A percentile compares a stretch with the other conserved stretches of the same genome.
These are phyloP conservation scores for Drosophila kuntzei DNA, from an alignment of 2,888 invertebrate species.

Conservation along the genomic window DNA sequence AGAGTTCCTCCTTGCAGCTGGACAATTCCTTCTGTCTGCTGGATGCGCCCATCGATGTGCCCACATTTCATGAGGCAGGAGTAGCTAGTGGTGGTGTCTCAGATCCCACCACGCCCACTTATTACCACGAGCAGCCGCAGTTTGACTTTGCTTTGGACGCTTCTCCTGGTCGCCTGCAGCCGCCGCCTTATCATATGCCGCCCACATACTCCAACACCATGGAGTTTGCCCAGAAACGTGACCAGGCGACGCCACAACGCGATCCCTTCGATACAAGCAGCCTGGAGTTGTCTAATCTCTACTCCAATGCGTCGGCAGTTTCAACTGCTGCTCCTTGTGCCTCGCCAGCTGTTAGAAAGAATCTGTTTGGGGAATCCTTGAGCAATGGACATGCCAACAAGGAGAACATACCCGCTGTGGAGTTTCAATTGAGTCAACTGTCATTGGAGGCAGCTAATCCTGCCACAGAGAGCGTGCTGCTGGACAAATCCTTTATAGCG, in stretches of 20 bases:
- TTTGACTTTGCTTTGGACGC: conserved; percentile 62
- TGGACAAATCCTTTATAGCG: conserved; percentile 88
- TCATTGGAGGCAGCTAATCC: conserved; percentile 66
- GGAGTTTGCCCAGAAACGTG: conserved; percentile 77
- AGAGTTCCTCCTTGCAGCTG: conserved; percentile 77
- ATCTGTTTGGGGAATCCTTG: conserved; percentile 60
- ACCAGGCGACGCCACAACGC: conserved; percentile 29
- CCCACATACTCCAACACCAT: conserved; percentile 87
- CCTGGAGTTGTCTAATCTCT: conserved; percentile 40
- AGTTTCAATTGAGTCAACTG: conserved; percentile 79
- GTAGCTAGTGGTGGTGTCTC: conserved; percentile 34
- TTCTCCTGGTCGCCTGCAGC: conserved; percentile 82
- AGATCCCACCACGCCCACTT: conserved; percentile 62
- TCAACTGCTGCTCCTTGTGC: conserved; percentile 17
- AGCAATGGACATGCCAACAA: conserved; percentile 65
- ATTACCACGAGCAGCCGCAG: conserved; percentile 62
- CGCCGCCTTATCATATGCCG: conserved; percentile 87
- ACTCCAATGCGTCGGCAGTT: conserved; percentile 6
- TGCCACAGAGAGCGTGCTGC: conserved; percentile 82
- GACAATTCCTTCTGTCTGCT: conserved; percentile 87
- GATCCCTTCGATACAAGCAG: conserved; percentile 90
- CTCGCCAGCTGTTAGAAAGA: conserved; percentile 76
- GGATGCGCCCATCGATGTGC: conserved; percentile 91
- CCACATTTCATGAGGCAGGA: conserved; percentile 83
- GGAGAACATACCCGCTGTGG: conserved; percentile 80